These are phyloP conservation scores for Panurus biarmicus DNA, from an alignment of 2,113 vertebrate species.

Conservation along the genomic window DNA sequence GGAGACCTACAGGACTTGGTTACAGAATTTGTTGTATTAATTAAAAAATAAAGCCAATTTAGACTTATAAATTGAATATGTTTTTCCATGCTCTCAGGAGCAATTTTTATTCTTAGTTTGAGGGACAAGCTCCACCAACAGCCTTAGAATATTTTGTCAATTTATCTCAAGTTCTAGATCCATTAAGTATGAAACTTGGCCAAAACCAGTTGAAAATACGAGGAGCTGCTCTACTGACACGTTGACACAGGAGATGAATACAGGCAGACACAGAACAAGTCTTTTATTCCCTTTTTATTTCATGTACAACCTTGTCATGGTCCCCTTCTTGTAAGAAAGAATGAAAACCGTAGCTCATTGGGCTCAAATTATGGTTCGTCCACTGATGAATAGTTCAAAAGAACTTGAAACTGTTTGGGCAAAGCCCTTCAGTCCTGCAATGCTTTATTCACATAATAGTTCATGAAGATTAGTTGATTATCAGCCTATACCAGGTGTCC, in stretches of 20 bases:
- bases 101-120: not conserved
- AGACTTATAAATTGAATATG: not conserved
- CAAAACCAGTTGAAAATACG: not conserved
- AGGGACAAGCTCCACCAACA: not conserved
- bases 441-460: not conserved
- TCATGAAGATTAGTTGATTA: not conserved
- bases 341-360: not conserved
- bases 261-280: not conserved
- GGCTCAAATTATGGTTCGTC: not conserved
- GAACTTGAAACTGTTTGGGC: not conserved
- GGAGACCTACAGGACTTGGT: not conserved
- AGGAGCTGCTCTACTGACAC: not conserved
- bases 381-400: not conserved
- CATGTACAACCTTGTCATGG: not conserved
- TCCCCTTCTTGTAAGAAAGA: not conserved
- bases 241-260: not conserved
- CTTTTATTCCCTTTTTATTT: not conserved
- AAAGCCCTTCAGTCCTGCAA: not conserved
- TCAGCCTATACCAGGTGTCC: not conserved
- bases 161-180: not conserved
- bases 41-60: not conserved
- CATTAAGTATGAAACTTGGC: not conserved
- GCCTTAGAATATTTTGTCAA: not conserved
- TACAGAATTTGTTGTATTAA: not conserved
- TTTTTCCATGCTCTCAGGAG: not conserved